Evolutionary conservation across 2,888 invertebrate species (phyloP).

Genomic region (Panopea generosa): DNA sequence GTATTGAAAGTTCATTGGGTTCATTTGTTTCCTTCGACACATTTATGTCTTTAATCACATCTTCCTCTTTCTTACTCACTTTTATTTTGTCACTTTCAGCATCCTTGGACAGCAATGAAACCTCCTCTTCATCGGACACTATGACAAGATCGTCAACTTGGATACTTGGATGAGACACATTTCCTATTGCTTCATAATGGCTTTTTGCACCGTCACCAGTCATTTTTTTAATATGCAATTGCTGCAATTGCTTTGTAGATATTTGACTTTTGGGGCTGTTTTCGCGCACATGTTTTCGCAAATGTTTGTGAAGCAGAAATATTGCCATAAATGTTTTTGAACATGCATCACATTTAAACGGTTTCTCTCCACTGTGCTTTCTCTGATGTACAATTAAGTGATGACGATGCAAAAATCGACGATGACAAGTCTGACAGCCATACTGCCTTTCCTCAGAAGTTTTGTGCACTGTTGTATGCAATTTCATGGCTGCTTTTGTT

Average conservation of each 20-base stretch:
- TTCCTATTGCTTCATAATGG: not conserved
- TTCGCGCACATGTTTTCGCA: conserved; percentile 57
- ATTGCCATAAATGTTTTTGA: conserved; percentile 61
- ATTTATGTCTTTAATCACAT: not conserved
- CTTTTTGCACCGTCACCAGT: conserved; percentile 10
- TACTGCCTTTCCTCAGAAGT: conserved; percentile 58
- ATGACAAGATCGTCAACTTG: conserved; percentile 18
- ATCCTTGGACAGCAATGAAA: too few species aligned
- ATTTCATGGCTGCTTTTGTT: conserved; percentile 61
- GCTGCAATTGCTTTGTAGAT: conserved; percentile 48
- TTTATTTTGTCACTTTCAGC: too few species aligned
- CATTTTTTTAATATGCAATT: conserved; percentile 47
- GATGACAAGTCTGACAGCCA: conserved; percentile 48
- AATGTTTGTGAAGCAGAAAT: conserved; percentile 61
- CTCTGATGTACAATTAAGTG: conserved; percentile 61
- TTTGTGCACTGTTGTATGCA: conserved; percentile 60
- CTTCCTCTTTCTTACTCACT: too few species aligned
- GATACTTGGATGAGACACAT: not conserved
- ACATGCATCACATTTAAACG: conserved; percentile 58
- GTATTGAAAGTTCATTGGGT: not conserved
- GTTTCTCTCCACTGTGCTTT: conserved; percentile 63
- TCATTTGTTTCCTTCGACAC: conserved; percentile 22
- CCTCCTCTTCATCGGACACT: conserved; percentile 28
- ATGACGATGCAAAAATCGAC: conserved; percentile 57
- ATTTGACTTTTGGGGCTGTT: conserved; percentile 44